Evolutionary conservation across 2,113 vertebrate genomes (phyloP).

Genomic region (Thomomys bottae): DNA sequence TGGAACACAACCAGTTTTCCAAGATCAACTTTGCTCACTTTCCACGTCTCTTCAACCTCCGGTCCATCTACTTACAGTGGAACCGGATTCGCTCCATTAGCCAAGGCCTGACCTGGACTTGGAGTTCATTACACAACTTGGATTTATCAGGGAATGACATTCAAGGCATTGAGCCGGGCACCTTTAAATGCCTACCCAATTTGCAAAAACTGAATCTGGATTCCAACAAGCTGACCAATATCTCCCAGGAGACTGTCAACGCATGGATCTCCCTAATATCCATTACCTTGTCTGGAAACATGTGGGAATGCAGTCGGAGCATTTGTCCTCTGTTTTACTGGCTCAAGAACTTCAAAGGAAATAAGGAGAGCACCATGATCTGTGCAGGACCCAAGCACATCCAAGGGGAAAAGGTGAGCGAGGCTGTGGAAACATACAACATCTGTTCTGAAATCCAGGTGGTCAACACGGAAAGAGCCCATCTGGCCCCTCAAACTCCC

Average conservation of each 20-base stretch:
- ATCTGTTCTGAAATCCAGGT: conserved; percentile 91
- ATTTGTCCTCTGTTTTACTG: conserved; percentile 95
- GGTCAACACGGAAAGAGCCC: conserved; percentile 87
- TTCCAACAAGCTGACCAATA: conserved; percentile 97
- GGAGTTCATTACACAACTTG: conserved; percentile 98
- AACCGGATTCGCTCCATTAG: conserved; percentile 94
- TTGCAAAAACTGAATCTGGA: conserved; percentile 97
- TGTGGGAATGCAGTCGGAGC: conserved; percentile 96
- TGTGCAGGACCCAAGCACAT: conserved; percentile 95
- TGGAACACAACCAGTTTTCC: conserved; percentile 99
- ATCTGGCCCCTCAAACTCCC: conserved; percentile 86
- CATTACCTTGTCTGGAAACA: conserved; percentile 95
- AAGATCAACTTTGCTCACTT: conserved; percentile 98
- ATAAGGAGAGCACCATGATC: conserved; percentile 95
- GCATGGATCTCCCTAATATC: conserved; percentile 97
- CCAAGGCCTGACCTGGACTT: conserved; percentile 96
- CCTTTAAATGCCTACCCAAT: conserved; percentile 96
- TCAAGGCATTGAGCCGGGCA: conserved; percentile 90
- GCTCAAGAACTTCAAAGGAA: conserved; percentile 97
- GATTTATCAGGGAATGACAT: conserved; percentile 98
- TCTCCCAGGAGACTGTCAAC: conserved; percentile 95
- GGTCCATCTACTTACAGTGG: conserved; percentile 97
- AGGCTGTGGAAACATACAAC: conserved; percentile 94
- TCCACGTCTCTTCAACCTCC: conserved; percentile 95
- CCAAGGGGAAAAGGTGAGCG: conserved; percentile 95